phyloP scores from a whole-genome alignment of 1,140 invertebrate genomes.

The Drosophila rufa region DNA sequence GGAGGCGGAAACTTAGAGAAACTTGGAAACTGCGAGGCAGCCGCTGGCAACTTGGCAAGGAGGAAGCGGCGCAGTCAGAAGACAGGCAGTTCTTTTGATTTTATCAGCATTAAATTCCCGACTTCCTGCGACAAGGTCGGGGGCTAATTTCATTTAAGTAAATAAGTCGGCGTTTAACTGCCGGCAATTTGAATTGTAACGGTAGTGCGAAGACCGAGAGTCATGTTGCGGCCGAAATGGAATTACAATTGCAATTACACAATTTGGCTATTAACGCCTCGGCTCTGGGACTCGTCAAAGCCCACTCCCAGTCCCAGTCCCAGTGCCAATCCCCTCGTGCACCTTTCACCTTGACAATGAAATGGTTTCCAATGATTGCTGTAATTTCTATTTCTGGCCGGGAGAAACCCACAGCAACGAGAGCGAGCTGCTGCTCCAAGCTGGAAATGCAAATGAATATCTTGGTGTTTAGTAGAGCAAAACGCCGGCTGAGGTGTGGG shows the following conservation, averaged over 20 bases:
- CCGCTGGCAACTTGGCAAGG: conserved; percentile 2
- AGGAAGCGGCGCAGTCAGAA: conserved; percentile 24
- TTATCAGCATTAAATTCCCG: conserved; percentile 68
- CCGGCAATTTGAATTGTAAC: conserved; percentile 71
- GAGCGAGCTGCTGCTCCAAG: neutral
- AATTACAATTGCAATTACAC: conserved; percentile 69
- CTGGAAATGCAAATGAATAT: conserved; percentile 72
- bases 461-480: conserved; percentile 75
- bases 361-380: conserved; percentile 72
- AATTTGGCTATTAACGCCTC: conserved; percentile 80
- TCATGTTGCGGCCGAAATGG: conserved; percentile 12
- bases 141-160: conserved; percentile 76
- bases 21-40: conserved; percentile 17
- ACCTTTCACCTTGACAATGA: conserved; percentile 76
- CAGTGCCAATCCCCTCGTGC: neutral
- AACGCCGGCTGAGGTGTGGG: conserved; percentile 42
- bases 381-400: conserved; percentile 53
- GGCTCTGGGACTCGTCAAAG: neutral
- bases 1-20: conserved; percentile 36
- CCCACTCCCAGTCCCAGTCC: neutral
- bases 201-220: conserved; percentile 42
- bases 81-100: conserved; percentile 53
- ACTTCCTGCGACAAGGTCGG: conserved; percentile 76
- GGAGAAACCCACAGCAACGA: conserved; percentile 10
- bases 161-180: conserved; percentile 69